Evolutionary conservation across 2,113 vertebrate species (phyloP).

Genomic region (Ochotona curzoniae): DNA sequence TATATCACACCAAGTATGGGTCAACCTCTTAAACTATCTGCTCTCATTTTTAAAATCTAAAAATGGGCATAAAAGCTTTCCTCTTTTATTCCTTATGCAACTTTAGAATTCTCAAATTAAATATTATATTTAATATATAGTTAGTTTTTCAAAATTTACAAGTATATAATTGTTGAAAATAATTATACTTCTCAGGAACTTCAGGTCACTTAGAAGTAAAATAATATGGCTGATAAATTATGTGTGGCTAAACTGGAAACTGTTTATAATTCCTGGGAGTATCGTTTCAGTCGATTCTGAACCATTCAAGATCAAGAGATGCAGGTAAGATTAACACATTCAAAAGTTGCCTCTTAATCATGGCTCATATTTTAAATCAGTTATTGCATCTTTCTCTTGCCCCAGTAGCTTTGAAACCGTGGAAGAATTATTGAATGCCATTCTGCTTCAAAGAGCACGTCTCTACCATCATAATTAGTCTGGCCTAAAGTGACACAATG

Average conservation of each 20-base stretch:
- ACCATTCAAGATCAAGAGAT: slow-evolving; percentile 50
- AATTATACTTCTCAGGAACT: background rate
- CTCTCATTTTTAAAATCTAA: slow-evolving; percentile 33
- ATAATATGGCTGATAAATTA: background rate
- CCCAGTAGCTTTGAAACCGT: background rate
- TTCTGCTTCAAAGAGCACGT: slow-evolving; percentile 18
- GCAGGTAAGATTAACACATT: slow-evolving; percentile 1
- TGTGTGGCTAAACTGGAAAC: background rate
- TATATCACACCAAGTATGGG: slow-evolving; percentile 29
- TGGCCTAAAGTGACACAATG: slow-evolving; percentile 3
- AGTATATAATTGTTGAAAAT: slow-evolving; percentile 6
- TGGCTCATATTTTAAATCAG: slow-evolving; percentile 25
- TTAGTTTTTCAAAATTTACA: slow-evolving; percentile 30
- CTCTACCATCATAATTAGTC: slow-evolving; percentile 39
- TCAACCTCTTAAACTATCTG: slow-evolving; percentile 56
- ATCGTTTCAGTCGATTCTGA: background rate
- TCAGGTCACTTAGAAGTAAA: background rate
- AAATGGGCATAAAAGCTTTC: slow-evolving; percentile 25
- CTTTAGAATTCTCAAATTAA: slow-evolving; percentile 59
- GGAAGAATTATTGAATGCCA: slow-evolving; percentile 36
- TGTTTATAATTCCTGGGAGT: background rate
- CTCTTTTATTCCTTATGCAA: background rate
- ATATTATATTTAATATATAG: background rate
- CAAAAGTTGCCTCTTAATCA: slow-evolving; percentile 44
- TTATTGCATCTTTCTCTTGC: slow-evolving; percentile 20